Evolutionary conservation across 2,797 vertebrate species (phyloP), one percentile per base, ranked within the genome.

Genomic region (Lacerta viridis): DNA sequence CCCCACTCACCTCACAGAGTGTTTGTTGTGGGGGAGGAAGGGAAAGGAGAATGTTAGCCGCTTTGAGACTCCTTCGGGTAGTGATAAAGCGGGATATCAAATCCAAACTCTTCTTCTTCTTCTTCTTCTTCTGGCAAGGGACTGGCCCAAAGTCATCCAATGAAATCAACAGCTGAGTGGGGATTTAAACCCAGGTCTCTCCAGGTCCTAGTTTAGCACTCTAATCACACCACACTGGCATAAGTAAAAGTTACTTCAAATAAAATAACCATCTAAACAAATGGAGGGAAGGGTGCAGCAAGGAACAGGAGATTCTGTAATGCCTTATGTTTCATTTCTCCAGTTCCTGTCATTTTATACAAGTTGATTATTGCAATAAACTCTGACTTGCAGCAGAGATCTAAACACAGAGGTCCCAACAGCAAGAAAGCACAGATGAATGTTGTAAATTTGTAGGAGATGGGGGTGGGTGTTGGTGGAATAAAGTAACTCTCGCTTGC

Each of bases 321-420:
- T 17, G 71, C 55, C 36, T 50, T 46, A 23, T 20, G 68, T 78
- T 94, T 71, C 46, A 90, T 86, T 87, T 86, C 79, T 74, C 66
- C 76, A 83, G 20, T 50, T 81, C 43, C 41, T 83, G 41, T 78
- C 71, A 3, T 88, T 82, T 90, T 85, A 85, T 87, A 86, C 83
- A 0, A 88, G 77, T 29, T 87, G 43, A 85, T 92, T 71, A 79
- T 69, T 69, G 46, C 68, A 72, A 88, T 1, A 89, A 84, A 71
- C 6, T 79, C 88, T 78, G 71, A 81, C 69, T 89, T 0, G 0
- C 18, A 79, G 5, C 41, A 84, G 1, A 71, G 23, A 5, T 15
- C 39, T 94, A 81, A 87, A 1, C 25, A 72, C 50, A 78, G 59
- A 89, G 46, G 36, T 50, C 87, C 79, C 75, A 13, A 4, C 50